Percentiles rank a stretch among this genome's conserved stretches.
phyloP scores from a whole-genome alignment of 2,888 invertebrate genomes.

The Uloborus plumipes region DNA sequence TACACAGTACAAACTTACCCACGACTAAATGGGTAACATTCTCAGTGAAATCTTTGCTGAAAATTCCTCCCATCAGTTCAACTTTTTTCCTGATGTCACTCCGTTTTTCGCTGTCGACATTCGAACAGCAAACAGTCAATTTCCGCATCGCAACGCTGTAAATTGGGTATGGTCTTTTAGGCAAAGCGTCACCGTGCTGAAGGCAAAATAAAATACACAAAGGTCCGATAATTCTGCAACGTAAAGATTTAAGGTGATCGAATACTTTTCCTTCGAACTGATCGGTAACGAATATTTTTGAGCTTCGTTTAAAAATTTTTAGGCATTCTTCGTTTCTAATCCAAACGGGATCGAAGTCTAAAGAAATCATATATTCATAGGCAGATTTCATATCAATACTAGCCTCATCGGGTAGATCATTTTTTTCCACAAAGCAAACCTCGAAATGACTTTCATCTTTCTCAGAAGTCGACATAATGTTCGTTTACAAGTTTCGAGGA shows the following conservation, averaged over 20 bases:
- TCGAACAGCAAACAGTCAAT: conserved; percentile 69
- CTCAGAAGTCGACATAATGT: too few species aligned
- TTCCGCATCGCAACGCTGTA: conserved; percentile 83
- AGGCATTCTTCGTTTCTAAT: conserved; percentile 77
- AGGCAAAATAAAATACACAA: conserved; percentile 83
- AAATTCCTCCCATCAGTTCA: conserved; percentile 71
- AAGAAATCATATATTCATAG: conserved; percentile 72
- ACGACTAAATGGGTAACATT: conserved; percentile 86
- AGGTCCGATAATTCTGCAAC: conserved; percentile 84
- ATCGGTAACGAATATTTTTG: conserved; percentile 84
- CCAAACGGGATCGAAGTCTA: conserved; percentile 78
- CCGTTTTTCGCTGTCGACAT: conserved; percentile 69
- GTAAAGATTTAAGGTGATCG: conserved; percentile 74
- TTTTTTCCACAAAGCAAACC: conserved; percentile 9
- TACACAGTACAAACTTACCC: conserved; percentile 68
- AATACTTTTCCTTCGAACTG: conserved; percentile 82
- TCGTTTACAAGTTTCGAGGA: too few species aligned
- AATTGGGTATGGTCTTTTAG: conserved; percentile 81
- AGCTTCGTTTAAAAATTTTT: conserved; percentile 75
- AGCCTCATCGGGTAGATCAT: neutral
- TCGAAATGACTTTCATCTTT: neutral
- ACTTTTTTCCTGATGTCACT: conserved; percentile 68
- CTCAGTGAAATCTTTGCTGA: conserved; percentile 70
- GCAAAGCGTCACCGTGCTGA: conserved; percentile 80
- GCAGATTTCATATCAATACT: conserved; percentile 24